Base-by-base conservation (phyloP, 2,888 invertebrate genomes). In the Venusia cambrica region DNA sequence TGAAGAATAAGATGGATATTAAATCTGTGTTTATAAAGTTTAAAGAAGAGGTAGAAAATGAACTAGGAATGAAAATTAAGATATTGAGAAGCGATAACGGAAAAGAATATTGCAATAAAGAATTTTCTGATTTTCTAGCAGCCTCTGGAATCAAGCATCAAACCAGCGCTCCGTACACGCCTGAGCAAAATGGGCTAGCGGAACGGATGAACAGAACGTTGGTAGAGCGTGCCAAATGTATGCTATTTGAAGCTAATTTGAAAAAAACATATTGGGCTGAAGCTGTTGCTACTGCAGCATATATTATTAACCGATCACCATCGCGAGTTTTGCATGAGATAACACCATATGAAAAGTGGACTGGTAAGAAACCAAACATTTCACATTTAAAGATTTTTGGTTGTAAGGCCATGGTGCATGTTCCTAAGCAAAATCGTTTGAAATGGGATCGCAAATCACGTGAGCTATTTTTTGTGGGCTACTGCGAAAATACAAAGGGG, bases 131-230 rank as follows among this genome's bases (percentile, higher is more conserved):
- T 5, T 27, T 2, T 17, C 7, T 27, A 17, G 8, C 3, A n/a
- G 8, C 1, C 3, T 17, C 4, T 17, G 27, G 27, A 2, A 27
- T 27, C 4, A 1, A 8, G 2, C 27, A 27, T 5, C 27, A 27
- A 7, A 31, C 10, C 6, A 38, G 2, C 29, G n/a, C 5, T 10
- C 35, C 5, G 14, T 15, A 12, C 1, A 4, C 10, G 2, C 5
- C 22, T 28, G 35, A 4, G 38, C 38, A 37, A 12, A 70, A 67
- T 46, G 65, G 61, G 1, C 5, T 53, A 2, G 44, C 59, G 2
- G 68, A 69, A 28, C 15, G 61, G 3, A 38, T 45, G 38, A 50
- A 45, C 24, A 28, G 45, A 3, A 47, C 47, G 2, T 8, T 48
- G n/a, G 34, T 50, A 3, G 49, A 46, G 33, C 14, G 27, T 7